phyloP scores from a whole-genome alignment of 2,797 vertebrate species.

The Hippoglossus hippoglossus region DNA sequence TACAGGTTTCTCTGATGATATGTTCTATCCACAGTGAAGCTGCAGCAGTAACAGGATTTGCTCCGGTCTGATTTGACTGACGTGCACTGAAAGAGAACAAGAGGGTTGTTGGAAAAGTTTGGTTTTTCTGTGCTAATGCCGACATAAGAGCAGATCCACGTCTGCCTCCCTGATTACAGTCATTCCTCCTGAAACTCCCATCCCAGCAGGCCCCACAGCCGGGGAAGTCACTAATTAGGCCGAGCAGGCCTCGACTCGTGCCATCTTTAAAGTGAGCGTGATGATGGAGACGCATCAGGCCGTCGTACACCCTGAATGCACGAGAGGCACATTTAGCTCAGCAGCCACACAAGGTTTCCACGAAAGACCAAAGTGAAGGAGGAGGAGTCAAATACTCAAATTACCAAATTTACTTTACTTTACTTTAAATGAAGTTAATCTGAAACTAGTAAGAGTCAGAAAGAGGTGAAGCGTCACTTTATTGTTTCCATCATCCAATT shows the following conservation, averaged over 20 bases:
- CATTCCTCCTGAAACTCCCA: conserved; percentile 38
- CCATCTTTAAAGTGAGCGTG: conserved; percentile 28
- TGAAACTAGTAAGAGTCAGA: background rate
- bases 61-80: conserved; percentile 14
- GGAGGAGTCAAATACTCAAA: background rate
- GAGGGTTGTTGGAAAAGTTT: background rate
- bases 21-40: conserved; percentile 38
- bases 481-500: no score
- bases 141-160: background rate
- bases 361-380: background rate
- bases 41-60: background rate
- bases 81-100: conserved; percentile 1
- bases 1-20: conserved; percentile 59
- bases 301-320: conserved; percentile 27
- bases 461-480: no score
- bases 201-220: conserved; percentile 51
- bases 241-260: conserved; percentile 37
- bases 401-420: no score
- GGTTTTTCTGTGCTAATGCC: conserved; percentile 14
- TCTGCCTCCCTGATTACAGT: conserved; percentile 56
- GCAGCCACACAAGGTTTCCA: conserved; percentile 4
- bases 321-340: conserved; percentile 33
- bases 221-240: conserved; percentile 55
- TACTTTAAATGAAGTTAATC: background rate
- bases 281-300: conserved; percentile 30